Evolutionary conservation across 2,113 vertebrate species (phyloP), one percentile per base, ranked within the genome.

Genomic region (Petroica traversi): DNA sequence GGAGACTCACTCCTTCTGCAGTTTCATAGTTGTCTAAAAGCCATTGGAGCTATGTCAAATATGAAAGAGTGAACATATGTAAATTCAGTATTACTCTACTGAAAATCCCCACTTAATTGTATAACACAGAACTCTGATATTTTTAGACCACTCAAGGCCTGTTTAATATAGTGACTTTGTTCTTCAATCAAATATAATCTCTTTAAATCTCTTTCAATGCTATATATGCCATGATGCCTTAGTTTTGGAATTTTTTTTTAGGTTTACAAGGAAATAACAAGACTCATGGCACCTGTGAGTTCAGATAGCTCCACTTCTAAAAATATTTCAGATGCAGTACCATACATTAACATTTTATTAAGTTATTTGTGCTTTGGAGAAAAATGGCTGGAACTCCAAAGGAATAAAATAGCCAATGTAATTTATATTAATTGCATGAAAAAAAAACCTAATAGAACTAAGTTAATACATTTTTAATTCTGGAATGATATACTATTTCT

Each of bases 11-110:
- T 88, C 98, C 98, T 98, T 98, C 98, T 92, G 98, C 98, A 31
- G 98, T 98, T 97, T 98, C 98, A 25, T 98, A 98, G 97, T 98
- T 98, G 91, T 98, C 98, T 98, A 98, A 95, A 86, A 98, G 97
- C 98, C 98, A 98, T 90, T 98, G 98, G 85, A 98, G 98, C 98
- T 98, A 94, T 86, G 92, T 66, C 48, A 96, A 76, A 96, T 64
- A 95, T 94, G 81, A 97, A 67, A 96, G 49, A 94, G 52, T 90
- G 75, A 98, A 95, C 85, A 86, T 94, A 80, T 33, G 94, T 79
- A 92, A 95, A 80, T 73, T 94, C 88, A 80, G 54, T 48, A 87
- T 85, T 74, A 90, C 63, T 95, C 74, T 86, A 71, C 46, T 95
- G 62, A 81, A 85, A 89, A 57, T 9, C 23, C 23, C 14, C 49